These are phyloP conservation scores for Spatulosminthurus flaviceps DNA, from an alignment of 2,888 invertebrate species.

Conservation along the genomic window DNA sequence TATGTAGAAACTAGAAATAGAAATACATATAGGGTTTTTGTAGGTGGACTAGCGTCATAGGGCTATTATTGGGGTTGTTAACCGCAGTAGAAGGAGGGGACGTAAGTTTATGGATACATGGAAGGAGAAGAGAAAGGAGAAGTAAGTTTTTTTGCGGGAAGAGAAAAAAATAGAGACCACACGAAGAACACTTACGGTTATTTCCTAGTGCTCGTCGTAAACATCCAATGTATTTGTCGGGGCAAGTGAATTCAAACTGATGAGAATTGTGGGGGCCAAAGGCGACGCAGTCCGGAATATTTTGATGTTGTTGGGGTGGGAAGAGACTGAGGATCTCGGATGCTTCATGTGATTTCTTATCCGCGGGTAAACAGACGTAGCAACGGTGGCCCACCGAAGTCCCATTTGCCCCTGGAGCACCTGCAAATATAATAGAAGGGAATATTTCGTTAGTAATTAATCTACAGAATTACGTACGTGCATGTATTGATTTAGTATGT, in stretches of 20 bases:
- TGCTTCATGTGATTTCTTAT: constrained; percentile 41
- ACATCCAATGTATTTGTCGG: constrained; percentile 31
- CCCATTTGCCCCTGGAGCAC: background rate
- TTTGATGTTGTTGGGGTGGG: constrained; percentile 14
- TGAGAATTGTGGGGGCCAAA: constrained; percentile 45
- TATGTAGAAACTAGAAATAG: too few species aligned
- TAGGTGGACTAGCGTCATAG: too few species aligned
- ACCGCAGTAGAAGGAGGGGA: too few species aligned
- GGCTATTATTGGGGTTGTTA: too few species aligned
- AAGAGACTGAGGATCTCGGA: constrained; percentile 35
- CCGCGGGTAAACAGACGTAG: constrained; percentile 42
- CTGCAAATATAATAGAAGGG: too few species aligned
- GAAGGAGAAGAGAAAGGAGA: too few species aligned
- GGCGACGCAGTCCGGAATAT: constrained; percentile 38
- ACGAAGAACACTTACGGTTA: constrained; percentile 35
- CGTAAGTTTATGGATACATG: too few species aligned
- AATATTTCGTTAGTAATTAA: too few species aligned
- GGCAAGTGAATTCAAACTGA: constrained; percentile 45
- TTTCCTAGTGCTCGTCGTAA: constrained; percentile 34
- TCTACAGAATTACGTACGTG: too few species aligned
- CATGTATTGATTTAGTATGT: too few species aligned
- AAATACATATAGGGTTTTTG: too few species aligned
- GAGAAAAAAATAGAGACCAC: background rate
- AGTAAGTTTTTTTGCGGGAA: too few species aligned
- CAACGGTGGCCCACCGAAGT: constrained; percentile 21